Base-by-base conservation (phyloP, 2,113 vertebrate species). In the Monarcha castaneiventris region DNA sequence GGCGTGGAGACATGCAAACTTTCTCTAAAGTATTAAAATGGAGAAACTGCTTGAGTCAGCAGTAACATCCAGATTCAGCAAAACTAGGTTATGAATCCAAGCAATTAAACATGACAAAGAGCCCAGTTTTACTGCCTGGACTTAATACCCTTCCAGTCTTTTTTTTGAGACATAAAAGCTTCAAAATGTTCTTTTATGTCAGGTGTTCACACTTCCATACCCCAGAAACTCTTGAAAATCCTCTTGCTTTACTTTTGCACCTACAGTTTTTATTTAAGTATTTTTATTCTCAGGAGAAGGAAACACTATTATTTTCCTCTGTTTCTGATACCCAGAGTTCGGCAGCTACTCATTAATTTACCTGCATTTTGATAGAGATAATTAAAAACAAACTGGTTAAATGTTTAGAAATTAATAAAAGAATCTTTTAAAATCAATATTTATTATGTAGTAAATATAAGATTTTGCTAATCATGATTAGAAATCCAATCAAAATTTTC, bases 41-140 rank as follows among this genome's bases (percentile, higher is more conserved):
- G 79, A 71, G 33, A 96, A 97, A 78, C 37, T 91, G 89, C 95
- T 97, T 58, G 71, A 90, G 77, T 98, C 96, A 97, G 97, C 93
- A 84, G 4, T 39, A 93, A 48, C n/a, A 44, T 93, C 83, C 89
- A 81, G 16, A 84, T 96, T 96, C 86, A 95, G 95, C 91, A 96
- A 89, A 97, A 95, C 77, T 95, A 61, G 95, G 94, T 97, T 97
- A 96, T 97, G 95, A 97, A 97, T 97, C 95, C 74, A 94, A 95
- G 97, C 97, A 97, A 98, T 98, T 98, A 98, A 97, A 97, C 85
- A 75, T 97, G 94, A 97, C 89, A 96, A 95, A 97, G 97, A 96
- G 93, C 74, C 90, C 87, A 52, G 76, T 96, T 98, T 97, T 96
- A 94, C 94, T 96, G 78, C 85, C 68, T 92, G 89, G 66, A 92